Evolutionary conservation across 2,888 invertebrate species (phyloP).

Genomic region (Eilema sororculum): DNA sequence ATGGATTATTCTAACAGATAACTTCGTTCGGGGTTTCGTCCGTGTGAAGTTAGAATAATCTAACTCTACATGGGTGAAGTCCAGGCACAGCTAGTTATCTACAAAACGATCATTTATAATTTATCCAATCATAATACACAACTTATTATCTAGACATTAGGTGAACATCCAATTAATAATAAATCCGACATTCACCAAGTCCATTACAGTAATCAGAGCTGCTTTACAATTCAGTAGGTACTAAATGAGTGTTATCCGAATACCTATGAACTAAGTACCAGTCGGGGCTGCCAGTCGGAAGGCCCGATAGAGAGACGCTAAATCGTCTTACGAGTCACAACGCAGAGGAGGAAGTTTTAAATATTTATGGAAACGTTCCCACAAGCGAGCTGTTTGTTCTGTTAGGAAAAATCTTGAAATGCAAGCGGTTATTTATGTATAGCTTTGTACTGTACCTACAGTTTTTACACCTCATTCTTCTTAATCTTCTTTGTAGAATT

Average conservation of each 20-base stretch:
- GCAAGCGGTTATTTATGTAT: slow-evolving; percentile 36
- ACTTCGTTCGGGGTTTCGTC: too few species aligned
- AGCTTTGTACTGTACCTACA: slow-evolving; percentile 17
- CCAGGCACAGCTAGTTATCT: background rate
- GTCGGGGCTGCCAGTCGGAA: slow-evolving; percentile 17
- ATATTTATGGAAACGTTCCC: slow-evolving; percentile 65
- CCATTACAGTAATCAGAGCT: slow-evolving; percentile 17
- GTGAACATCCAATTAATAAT: background rate
- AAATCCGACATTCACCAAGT: background rate
- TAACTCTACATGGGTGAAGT: too few species aligned
- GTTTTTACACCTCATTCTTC: slow-evolving; percentile 27
- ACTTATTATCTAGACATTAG: background rate
- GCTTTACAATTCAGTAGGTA: slow-evolving; percentile 20
- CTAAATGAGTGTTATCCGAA: slow-evolving; percentile 27
- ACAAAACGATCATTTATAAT: background rate
- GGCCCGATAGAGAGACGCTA: slow-evolving; percentile 43
- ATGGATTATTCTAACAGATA: too few species aligned
- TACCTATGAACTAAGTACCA: slow-evolving; percentile 19
- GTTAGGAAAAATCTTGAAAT: slow-evolving; percentile 57
- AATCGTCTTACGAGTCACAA: slow-evolving; percentile 57
- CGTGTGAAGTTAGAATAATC: too few species aligned
- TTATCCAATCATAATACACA: background rate
- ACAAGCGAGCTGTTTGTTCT: slow-evolving; percentile 58
- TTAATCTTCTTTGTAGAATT: slow-evolving; percentile 18
- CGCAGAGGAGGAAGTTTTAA: slow-evolving; percentile 57